These are phyloP conservation scores for Coendou prehensilis DNA, from an alignment of 2,797 vertebrate genomes.

Conservation along the genomic window DNA sequence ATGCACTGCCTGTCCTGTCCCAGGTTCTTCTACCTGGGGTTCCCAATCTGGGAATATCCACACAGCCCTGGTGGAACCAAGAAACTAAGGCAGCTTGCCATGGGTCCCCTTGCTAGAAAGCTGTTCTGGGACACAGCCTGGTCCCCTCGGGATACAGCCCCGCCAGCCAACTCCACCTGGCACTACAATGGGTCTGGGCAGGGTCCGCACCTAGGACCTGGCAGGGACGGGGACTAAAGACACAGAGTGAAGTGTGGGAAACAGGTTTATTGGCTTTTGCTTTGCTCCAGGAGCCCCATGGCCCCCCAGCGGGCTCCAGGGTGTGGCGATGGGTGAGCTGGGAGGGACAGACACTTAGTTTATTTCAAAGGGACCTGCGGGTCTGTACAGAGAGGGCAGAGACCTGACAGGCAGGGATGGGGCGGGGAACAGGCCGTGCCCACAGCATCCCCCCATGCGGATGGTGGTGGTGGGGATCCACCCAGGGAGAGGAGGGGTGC, in stretches of 20 bases:
- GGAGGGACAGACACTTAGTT: background rate
- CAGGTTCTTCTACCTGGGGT: background rate
- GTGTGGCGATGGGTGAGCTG: slow-evolving; percentile 53
- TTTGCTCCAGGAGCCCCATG: slow-evolving; percentile 3
- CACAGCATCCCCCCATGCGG: background rate
- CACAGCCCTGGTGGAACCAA: accelerated
- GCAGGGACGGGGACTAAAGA: background rate
- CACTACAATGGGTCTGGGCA: background rate
- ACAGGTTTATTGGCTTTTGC: slow-evolving; percentile 62
- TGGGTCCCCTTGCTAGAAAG: background rate
- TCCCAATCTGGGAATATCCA: accelerated
- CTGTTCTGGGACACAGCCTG: too few species aligned
- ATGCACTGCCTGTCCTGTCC: accelerated
- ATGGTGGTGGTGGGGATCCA: background rate
- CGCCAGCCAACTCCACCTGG: accelerated
- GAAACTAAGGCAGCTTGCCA: accelerated
- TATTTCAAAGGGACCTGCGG: slow-evolving; percentile 58
- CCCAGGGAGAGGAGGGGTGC: background rate
- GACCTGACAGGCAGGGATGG: background rate
- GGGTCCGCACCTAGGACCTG: too few species aligned
- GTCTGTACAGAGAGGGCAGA: background rate
- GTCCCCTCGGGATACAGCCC: too few species aligned
- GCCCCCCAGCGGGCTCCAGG: slow-evolving; percentile 77
- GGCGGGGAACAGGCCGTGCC: background rate
- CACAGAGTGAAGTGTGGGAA: slow-evolving; percentile 31